A percentile compares a stretch with the other conserved stretches of the same genome.
Evolutionary conservation across 2,888 invertebrate genomes (phyloP).

Genomic region (Spisula solida): DNA sequence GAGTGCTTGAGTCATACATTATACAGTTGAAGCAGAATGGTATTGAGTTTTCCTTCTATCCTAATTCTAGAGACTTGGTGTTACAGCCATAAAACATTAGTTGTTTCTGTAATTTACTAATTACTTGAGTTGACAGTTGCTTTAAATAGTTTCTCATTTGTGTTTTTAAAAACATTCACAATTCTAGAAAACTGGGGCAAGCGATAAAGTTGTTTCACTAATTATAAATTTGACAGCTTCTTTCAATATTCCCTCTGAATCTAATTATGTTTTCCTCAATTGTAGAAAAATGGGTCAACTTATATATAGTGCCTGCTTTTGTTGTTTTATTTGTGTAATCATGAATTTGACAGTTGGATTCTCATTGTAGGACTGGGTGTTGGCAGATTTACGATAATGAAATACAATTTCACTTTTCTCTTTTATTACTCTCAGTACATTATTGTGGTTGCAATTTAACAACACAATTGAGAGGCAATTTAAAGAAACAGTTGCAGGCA

Average conservation of each 20-base stretch:
- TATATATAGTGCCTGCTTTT: too few relatives aligned
- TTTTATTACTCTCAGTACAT: not conserved
- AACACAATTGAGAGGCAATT: not conserved
- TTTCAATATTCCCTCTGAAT: not conserved
- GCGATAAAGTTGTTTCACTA: not conserved
- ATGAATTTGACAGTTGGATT: not conserved
- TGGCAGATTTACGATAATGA: slow-evolving; percentile 17
- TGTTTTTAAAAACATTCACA: too few relatives aligned
- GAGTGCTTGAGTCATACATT: too few relatives aligned
- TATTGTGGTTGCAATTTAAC: not conserved
- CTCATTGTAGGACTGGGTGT: not conserved
- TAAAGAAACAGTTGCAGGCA: not conserved
- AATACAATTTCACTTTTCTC: slow-evolving; percentile 4
- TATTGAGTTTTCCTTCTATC: too few relatives aligned
- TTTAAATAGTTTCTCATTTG: too few relatives aligned
- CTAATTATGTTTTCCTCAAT: too few relatives aligned
- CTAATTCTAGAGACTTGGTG: too few relatives aligned
- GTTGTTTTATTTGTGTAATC: not conserved
- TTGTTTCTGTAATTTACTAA: too few relatives aligned
- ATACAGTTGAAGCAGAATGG: too few relatives aligned
- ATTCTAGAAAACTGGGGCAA: not conserved
- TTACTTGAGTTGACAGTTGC: too few relatives aligned
- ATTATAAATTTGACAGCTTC: slow-evolving; percentile 2
- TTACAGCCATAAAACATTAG: too few relatives aligned
- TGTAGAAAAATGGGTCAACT: too few relatives aligned